These are phyloP conservation scores for Oscheius sp. DNA, from an alignment of 2,888 invertebrate species.

Conservation along the genomic window DNA sequence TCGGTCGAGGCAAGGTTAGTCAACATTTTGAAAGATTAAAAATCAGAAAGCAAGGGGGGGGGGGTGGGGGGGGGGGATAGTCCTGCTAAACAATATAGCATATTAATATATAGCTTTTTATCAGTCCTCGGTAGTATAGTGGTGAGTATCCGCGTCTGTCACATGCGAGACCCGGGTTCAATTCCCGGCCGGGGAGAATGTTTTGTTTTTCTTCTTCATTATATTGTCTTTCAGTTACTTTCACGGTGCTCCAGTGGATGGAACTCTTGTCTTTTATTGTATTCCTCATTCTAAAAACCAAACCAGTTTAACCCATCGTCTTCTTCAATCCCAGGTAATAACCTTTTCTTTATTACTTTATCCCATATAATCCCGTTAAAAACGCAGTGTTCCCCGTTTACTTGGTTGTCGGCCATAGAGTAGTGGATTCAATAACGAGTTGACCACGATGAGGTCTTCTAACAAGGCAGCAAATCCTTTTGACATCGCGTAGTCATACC, in stretches of 20 bases:
- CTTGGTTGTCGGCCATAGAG: slow-evolving; percentile 46
- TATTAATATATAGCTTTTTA: not conserved
- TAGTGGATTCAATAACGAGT: slow-evolving; percentile 64
- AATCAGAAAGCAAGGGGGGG: too few relatives aligned
- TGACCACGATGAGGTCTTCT: slow-evolving; percentile 64
- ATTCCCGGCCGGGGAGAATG: slow-evolving; percentile 29
- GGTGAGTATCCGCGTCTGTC: slow-evolving; percentile 28
- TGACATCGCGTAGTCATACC: slow-evolving; percentile 42
- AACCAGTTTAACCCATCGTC: not conserved
- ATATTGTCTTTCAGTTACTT: slow-evolving; percentile 25
- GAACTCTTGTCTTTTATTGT: slow-evolving; percentile 28
- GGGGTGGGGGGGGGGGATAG: too few relatives aligned
- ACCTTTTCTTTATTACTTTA: not conserved
- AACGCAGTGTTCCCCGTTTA: slow-evolving; percentile 6
- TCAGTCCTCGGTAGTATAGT: slow-evolving; percentile 26
- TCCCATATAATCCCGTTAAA: not conserved
- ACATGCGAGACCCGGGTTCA: slow-evolving; percentile 28
- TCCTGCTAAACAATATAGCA: too few relatives aligned
- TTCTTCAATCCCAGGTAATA: slow-evolving; percentile 18
- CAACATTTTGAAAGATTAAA: too few relatives aligned
- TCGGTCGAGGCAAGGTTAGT: slow-evolving; percentile 24
- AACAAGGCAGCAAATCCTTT: slow-evolving; percentile 50
- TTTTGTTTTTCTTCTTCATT: not conserved
- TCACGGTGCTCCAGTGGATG: slow-evolving; percentile 31
- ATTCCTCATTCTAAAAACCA: slow-evolving; percentile 10